These are phyloP conservation scores for Limnephilus lunatus DNA, from an alignment of 2,888 invertebrate species.

Conservation along the genomic window DNA sequence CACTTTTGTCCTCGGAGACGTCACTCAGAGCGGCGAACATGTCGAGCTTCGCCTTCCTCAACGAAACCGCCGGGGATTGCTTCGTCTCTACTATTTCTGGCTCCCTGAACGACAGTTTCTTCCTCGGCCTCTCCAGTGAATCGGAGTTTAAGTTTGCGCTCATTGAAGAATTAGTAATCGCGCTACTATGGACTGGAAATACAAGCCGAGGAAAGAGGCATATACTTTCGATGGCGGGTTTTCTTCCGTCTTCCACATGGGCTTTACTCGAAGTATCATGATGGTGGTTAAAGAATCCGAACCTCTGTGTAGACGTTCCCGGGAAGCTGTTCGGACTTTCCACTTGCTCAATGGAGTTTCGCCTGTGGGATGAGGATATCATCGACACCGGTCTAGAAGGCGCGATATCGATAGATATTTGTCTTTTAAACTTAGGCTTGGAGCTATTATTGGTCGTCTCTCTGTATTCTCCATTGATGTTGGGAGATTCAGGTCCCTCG, in stretches of 20 bases:
- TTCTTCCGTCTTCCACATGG: constrained; percentile 67
- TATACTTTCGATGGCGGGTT: constrained; percentile 69
- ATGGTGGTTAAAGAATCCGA: constrained; percentile 61
- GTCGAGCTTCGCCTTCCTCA: constrained; percentile 72
- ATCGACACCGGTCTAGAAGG: constrained; percentile 72
- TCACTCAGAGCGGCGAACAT: constrained; percentile 58
- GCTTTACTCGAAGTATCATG: constrained; percentile 67
- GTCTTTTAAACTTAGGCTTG: constrained; percentile 55
- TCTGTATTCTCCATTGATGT: constrained; percentile 69
- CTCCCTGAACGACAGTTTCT: constrained; percentile 92
- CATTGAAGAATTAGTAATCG: constrained; percentile 58
- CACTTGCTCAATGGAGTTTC: constrained; percentile 65
- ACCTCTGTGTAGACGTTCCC: constrained; percentile 58
- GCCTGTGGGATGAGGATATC: constrained; percentile 69
- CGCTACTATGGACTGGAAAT: constrained; percentile 71
- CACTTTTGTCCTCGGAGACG: constrained; percentile 58
- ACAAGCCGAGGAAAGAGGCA: constrained; percentile 74
- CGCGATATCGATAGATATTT: constrained; percentile 57
- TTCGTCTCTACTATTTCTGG: constrained; percentile 82
- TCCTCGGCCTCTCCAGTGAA: constrained; percentile 81
- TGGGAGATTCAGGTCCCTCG: constrained; percentile 72
- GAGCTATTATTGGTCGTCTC: constrained; percentile 66
- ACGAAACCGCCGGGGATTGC: constrained; percentile 66
- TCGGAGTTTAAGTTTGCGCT: constrained; percentile 69
- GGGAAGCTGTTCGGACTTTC: constrained; percentile 59